Evolutionary conservation across 2,797 vertebrate genomes (phyloP).

Genomic region (Cynodonichthys magdalenae): DNA sequence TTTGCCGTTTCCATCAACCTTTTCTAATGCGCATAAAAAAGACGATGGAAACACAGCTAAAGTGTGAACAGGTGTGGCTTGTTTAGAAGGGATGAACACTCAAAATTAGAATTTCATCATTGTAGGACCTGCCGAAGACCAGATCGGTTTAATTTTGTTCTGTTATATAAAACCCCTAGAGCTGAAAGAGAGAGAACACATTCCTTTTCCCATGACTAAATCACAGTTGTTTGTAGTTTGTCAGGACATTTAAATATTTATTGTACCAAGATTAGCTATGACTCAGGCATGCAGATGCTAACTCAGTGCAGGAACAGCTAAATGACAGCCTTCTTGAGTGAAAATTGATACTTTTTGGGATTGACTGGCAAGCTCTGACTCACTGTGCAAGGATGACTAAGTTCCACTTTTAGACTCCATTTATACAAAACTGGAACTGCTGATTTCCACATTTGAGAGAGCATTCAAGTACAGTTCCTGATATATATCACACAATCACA

Average conservation of each 20-base stretch:
- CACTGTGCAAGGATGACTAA: constrained; percentile 51
- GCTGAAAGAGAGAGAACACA: too few relatives aligned
- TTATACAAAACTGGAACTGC: constrained; percentile 21
- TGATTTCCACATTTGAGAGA: constrained; percentile 8
- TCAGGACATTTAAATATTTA: neutral
- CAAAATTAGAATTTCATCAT: too few relatives aligned
- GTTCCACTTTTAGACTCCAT: constrained; percentile 42
- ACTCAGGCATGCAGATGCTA: neutral
- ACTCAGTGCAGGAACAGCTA: neutral
- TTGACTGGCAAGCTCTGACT: constrained; percentile 35
- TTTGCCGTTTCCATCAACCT: too few relatives aligned
- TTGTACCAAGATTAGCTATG: neutral
- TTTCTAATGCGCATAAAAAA: too few relatives aligned
- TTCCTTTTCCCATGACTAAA: too few relatives aligned
- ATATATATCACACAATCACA: neutral
- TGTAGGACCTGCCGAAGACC: too few relatives aligned
- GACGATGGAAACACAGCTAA: too few relatives aligned
- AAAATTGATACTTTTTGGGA: neutral
- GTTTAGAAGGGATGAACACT: too few relatives aligned
- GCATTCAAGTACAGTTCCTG: neutral
- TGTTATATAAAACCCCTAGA: too few relatives aligned
- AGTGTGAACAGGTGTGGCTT: too few relatives aligned
- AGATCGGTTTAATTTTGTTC: too few relatives aligned
- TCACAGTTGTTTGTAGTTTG: too few relatives aligned
- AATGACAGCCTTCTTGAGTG: neutral